These are phyloP conservation scores for Taurulus bubalis DNA, from an alignment of 2,113 vertebrate species.

Conservation along the genomic window DNA sequence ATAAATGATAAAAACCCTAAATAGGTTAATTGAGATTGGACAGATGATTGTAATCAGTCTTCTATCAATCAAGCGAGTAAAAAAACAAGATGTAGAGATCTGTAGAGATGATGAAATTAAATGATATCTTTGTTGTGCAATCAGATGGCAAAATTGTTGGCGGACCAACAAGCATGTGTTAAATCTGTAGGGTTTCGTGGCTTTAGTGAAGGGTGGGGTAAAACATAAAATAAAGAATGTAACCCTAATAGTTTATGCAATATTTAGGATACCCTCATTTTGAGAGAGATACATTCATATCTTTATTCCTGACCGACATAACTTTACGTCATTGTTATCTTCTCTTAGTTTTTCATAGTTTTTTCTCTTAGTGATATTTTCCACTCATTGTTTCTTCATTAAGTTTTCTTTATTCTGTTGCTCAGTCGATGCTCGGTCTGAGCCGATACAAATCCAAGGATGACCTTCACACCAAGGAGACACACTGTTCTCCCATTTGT, in stretches of 20 bases:
- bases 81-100: too few species aligned
- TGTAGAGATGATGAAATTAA: constrained; percentile 6
- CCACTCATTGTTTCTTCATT: not conserved
- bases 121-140: not conserved
- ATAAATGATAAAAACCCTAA: constrained; percentile 4
- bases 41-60: constrained; percentile 1
- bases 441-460: not conserved
- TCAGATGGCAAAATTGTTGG: not conserved
- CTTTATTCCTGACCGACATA: too few species aligned
- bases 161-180: not conserved
- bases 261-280: not conserved
- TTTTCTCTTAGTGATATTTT: not conserved
- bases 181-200: not conserved
- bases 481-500: constrained; percentile 1
- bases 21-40: constrained; percentile 24
- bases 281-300: not conserved
- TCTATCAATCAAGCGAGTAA: not conserved
- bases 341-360: not conserved
- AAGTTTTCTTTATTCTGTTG: not conserved
- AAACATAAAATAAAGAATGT: not conserved
- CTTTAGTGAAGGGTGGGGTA: not conserved
- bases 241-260: not conserved
- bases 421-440: not conserved
- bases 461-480: not conserved
- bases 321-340: not conserved